Evolutionary conservation across 2,113 vertebrate species (phyloP).

Genomic region (Lasiurus borealis): DNA sequence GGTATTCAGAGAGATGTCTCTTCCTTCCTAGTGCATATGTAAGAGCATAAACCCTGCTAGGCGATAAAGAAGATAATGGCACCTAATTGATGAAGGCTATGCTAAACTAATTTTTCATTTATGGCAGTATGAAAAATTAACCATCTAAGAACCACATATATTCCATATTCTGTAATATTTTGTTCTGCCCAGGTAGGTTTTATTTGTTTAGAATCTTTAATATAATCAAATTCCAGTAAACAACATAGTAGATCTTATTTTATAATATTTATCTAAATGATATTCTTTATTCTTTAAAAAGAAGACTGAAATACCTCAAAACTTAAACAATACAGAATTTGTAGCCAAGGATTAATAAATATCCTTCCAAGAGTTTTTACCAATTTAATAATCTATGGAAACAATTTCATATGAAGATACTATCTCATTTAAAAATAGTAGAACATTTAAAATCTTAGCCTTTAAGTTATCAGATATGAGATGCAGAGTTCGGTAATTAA

Average conservation of each 20-base stretch:
- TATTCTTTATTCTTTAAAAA: background rate
- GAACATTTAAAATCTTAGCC: constrained; percentile 8
- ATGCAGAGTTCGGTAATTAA: background rate
- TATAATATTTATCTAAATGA: background rate
- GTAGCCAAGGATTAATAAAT: background rate
- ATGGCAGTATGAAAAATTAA: background rate
- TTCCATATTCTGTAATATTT: background rate
- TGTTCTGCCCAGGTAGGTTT: background rate
- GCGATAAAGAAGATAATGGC: background rate
- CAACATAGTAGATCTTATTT: background rate
- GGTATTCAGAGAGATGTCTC: background rate
- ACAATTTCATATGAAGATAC: constrained; percentile 1
- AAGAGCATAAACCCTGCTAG: background rate
- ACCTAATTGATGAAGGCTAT: background rate
- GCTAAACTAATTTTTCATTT: background rate
- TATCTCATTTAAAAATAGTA: constrained; percentile 33
- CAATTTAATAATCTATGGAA: constrained; percentile 13
- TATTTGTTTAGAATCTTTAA: background rate
- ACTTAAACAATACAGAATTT: background rate
- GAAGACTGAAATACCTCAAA: background rate
- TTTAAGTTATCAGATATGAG: background rate
- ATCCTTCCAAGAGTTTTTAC: background rate
- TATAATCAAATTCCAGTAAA: constrained; percentile 18
- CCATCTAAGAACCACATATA: background rate
- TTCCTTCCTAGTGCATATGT: background rate